Percentiles rank a stretch among this genome's conserved stretches.
These are phyloP conservation scores for Butorides virescens DNA, from an alignment of 2,113 vertebrate genomes.

Conservation along the genomic window DNA sequence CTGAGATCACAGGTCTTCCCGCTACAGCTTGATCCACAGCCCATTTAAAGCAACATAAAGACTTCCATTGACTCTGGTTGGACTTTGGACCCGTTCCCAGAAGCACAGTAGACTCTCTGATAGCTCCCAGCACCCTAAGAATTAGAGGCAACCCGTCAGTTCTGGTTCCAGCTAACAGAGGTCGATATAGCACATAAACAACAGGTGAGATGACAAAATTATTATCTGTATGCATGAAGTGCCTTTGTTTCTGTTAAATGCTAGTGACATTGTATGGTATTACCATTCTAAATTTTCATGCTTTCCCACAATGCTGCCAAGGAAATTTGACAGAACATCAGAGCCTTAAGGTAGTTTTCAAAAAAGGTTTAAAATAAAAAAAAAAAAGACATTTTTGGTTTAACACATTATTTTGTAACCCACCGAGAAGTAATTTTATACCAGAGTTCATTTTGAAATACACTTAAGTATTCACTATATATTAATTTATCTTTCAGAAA, in stretches of 20 bases:
- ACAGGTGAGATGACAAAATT: neutral
- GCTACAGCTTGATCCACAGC: neutral
- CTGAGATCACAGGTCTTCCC: neutral
- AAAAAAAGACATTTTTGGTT: neutral
- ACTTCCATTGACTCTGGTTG: neutral
- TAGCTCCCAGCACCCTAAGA: neutral
- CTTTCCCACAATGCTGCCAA: neutral
- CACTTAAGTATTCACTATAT: neutral
- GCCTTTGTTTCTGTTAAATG: neutral
- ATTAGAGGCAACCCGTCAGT: neutral
- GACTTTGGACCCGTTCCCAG: neutral
- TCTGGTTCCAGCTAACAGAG: neutral
- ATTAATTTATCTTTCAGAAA: neutral
- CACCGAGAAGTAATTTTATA: neutral
- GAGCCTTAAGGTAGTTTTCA: neutral
- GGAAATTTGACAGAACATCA: accelerated
- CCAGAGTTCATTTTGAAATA: neutral
- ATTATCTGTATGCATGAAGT: neutral
- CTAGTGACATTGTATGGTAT: neutral
- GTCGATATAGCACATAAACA: neutral
- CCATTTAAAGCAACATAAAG: constrained; percentile 1
- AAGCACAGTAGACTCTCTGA: neutral
- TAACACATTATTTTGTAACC: neutral
- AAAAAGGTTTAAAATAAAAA: neutral
- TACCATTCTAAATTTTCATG: neutral